A percentile compares a stretch with the other conserved stretches of the same genome.
Conservation (phyloP, 1,140 invertebrate species). For the Pseudomyrmex dendroicus region DNA sequence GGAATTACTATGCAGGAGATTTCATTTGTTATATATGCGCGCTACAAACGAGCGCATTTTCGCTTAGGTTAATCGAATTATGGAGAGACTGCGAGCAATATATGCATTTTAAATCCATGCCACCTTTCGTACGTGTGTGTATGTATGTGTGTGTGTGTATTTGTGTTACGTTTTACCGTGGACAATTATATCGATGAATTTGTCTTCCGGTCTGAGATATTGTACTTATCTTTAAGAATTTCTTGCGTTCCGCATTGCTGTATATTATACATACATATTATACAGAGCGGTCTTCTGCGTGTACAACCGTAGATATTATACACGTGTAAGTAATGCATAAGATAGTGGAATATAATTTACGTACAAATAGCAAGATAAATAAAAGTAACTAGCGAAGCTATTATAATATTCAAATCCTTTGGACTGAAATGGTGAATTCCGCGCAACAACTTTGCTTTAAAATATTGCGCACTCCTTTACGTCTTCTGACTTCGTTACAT, state of each 20-base stretch:
- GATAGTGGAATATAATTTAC: slow-evolving; percentile 25
- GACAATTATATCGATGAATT: slow-evolving; percentile 51
- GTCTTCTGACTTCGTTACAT: not conserved
- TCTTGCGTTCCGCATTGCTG: not conserved
- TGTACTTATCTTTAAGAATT: slow-evolving; percentile 30
- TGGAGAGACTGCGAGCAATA: slow-evolving; percentile 70
- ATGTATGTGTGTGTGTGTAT: no score
- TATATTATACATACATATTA: not conserved
- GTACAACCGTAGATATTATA: not conserved
- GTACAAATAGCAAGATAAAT: slow-evolving; percentile 38
- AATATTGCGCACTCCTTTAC: not conserved
- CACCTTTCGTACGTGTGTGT: slow-evolving; percentile 66
- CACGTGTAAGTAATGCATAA: slow-evolving; percentile 20
- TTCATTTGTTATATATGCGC: slow-evolving; percentile 85
- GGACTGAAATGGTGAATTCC: no score
- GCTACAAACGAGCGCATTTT: slow-evolving; percentile 85
- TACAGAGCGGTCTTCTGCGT: not conserved
- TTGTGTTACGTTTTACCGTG: slow-evolving; percentile 59
- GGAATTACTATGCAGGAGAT: slow-evolving; percentile 85
- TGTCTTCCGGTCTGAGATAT: slow-evolving; percentile 8
- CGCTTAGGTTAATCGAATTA: slow-evolving; percentile 84
- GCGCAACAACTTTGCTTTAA: not conserved
- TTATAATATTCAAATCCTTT: slow-evolving; percentile 33
- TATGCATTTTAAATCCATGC: slow-evolving; percentile 83
- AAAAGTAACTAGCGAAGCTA: slow-evolving; percentile 1